Evolutionary conservation across 1,140 invertebrate genomes (phyloP).

Genomic region (Cyrtorhinus lividipennis): DNA sequence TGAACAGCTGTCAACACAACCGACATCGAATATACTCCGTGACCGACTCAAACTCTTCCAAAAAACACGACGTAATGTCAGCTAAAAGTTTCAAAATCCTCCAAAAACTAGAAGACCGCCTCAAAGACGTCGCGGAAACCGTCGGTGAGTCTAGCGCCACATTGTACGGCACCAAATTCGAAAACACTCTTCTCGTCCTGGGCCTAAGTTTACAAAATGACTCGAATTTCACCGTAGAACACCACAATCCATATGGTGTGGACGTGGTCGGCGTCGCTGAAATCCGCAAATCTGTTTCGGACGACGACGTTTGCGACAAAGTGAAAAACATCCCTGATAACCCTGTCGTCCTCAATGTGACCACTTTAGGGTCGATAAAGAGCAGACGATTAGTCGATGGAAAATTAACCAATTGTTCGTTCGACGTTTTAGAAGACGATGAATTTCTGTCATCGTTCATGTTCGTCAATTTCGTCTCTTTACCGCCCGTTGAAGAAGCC

Average conservation of each 20-base stretch:
- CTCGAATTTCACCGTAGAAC: background rate
- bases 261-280: background rate
- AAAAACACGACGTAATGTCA: background rate
- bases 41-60: no score
- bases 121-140: background rate
- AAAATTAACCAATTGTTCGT: background rate
- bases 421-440: background rate
- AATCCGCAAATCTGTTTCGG: background rate
- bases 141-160: background rate
- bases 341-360: background rate
- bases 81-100: background rate
- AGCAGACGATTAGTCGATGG: background rate
- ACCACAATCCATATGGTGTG: background rate
- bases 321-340: background rate
- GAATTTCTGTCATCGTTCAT: background rate
- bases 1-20: no score
- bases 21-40: no score
- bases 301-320: background rate
- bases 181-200: background rate
- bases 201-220: background rate
- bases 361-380: background rate
- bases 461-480: background rate
- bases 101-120: background rate
- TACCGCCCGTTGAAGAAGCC: background rate
- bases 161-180: background rate